phyloP scores from a whole-genome alignment of 2,888 invertebrate species.

The Pseudococcus viburni region DNA sequence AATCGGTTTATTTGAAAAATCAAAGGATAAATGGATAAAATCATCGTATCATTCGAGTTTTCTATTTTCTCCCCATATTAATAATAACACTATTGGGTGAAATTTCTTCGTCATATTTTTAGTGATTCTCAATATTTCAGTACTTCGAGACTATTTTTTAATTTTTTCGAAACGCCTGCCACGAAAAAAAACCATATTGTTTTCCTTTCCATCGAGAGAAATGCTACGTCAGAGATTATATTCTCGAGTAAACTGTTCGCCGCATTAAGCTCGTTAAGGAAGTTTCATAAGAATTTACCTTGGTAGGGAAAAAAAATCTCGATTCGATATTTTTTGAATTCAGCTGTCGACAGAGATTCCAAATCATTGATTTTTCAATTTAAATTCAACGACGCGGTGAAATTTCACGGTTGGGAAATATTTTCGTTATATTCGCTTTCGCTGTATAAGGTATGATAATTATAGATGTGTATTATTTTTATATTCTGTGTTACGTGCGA shows the following conservation, averaged over 20 bases:
- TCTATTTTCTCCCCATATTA: too few species aligned
- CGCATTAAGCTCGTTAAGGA: constrained; percentile 4
- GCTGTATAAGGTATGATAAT: not conserved
- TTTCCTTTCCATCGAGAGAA: not conserved
- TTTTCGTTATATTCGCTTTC: not conserved
- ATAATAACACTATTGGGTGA: too few species aligned
- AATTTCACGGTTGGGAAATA: not conserved
- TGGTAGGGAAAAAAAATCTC: not conserved
- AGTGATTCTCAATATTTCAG: not conserved
- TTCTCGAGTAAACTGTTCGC: not conserved
- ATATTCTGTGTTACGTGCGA: too few species aligned
- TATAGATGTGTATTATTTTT: not conserved
- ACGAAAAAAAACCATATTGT: not conserved
- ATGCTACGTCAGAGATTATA: not conserved
- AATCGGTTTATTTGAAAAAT: too few species aligned
- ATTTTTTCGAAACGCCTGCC: not conserved
- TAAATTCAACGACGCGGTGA: not conserved
- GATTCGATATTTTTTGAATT: not conserved
- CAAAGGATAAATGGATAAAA: too few species aligned
- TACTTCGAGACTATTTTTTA: too few species aligned
- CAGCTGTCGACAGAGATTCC: constrained; percentile 23
- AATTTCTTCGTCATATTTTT: not conserved
- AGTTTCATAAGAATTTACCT: not conserved
- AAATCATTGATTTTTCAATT: constrained; percentile 42
- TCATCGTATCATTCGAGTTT: too few species aligned